Evolutionary conservation across 2,113 vertebrate genomes (phyloP).

Genomic region (Sterrhoptilus dennistouni): DNA sequence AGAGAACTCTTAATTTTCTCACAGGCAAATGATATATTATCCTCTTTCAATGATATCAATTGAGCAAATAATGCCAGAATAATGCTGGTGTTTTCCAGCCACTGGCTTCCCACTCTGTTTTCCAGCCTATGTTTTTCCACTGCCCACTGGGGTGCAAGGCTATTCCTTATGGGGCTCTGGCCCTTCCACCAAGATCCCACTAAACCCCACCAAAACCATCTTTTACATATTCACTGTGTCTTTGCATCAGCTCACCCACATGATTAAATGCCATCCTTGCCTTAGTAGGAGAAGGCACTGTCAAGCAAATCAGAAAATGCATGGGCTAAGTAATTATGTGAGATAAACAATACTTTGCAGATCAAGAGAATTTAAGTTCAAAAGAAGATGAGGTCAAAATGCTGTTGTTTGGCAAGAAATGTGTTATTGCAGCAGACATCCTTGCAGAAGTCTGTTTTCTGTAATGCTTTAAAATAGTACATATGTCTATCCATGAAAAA

Average conservation of each 20-base stretch:
- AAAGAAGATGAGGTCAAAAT: neutral
- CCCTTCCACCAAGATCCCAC: neutral
- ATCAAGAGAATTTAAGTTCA: neutral
- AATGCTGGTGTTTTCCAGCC: neutral
- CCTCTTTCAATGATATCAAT: neutral
- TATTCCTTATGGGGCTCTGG: neutral
- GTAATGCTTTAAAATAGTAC: neutral
- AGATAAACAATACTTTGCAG: neutral
- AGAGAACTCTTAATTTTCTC: neutral
- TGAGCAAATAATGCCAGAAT: neutral
- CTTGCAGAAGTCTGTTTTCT: neutral
- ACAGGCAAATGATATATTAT: neutral
- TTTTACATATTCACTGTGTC: neutral
- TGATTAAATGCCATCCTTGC: neutral
- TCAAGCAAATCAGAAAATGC: neutral
- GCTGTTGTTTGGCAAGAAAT: neutral
- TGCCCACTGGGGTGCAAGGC: neutral
- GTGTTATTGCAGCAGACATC: neutral
- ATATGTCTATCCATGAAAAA: neutral
- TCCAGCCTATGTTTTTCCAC: neutral
- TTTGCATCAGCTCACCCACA: neutral
- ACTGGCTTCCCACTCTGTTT: neutral
- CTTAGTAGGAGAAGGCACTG: neutral
- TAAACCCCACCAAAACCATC: neutral
- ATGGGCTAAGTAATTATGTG: fast-evolving